These are phyloP conservation scores for Gallinago media DNA, from an alignment of 2,113 vertebrate genomes.

Conservation along the genomic window DNA sequence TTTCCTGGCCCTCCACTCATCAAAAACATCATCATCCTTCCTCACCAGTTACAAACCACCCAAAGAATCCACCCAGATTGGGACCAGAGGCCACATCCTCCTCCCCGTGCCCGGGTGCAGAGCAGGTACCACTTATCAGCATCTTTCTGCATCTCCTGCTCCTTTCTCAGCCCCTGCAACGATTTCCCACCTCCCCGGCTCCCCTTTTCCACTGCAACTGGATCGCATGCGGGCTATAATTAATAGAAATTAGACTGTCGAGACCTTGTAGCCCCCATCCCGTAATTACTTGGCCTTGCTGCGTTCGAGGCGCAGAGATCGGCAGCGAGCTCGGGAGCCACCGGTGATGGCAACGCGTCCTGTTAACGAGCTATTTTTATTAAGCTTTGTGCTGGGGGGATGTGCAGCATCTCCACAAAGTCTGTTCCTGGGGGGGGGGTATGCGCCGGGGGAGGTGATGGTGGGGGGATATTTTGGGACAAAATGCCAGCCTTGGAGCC, in stretches of 20 bases:
- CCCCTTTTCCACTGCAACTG: background rate
- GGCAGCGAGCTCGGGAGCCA: background rate
- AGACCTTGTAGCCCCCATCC: constrained; percentile 49
- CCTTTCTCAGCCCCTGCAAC: background rate
- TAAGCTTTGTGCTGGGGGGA: constrained; percentile 22
- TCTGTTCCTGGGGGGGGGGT: background rate
- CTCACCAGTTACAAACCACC: background rate
- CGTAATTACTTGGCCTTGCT: constrained; percentile 26
- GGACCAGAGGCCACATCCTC: background rate
- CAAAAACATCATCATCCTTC: background rate
- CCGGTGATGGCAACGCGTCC: background rate
- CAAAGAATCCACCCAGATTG: background rate
- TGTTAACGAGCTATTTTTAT: constrained; percentile 42
- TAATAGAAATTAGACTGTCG: constrained; percentile 48
- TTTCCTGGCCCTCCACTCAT: background rate
- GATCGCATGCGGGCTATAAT: background rate
- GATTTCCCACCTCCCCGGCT: background rate
- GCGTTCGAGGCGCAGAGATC: background rate
- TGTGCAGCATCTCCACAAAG: background rate
- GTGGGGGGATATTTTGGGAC: constrained; percentile 43
- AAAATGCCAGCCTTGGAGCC: background rate
- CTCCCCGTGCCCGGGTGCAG: rapidly evolving
- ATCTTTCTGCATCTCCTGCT: background rate
- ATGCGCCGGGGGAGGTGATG: background rate
- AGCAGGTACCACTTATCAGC: background rate